Evolutionary conservation across 2,888 invertebrate genomes (phyloP).

Genomic region (Apotomis betuletana): DNA sequence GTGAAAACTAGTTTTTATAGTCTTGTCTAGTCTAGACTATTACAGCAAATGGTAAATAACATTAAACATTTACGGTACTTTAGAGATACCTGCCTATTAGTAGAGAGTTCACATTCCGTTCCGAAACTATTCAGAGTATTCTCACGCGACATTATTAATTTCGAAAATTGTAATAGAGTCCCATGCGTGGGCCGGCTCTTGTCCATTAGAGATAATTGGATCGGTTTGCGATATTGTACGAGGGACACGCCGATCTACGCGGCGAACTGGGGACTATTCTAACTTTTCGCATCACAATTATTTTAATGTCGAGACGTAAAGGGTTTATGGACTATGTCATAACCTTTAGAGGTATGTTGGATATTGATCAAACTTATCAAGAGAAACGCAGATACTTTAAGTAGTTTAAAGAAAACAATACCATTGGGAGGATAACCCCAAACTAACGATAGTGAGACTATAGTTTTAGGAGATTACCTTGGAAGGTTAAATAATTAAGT

Average conservation of each 20-base stretch:
- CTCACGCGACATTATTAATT: slow-evolving; percentile 31
- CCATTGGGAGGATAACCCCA: too few relatives aligned
- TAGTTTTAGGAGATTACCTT: too few relatives aligned
- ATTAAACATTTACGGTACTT: too few relatives aligned
- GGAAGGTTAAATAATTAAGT: too few relatives aligned
- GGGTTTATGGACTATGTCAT: too few relatives aligned
- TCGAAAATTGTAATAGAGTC: slow-evolving; percentile 35
- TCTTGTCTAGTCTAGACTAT: not conserved
- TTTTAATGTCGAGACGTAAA: not conserved
- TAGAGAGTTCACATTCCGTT: not conserved
- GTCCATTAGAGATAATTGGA: slow-evolving; percentile 79
- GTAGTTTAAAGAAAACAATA: too few relatives aligned
- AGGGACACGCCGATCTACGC: slow-evolving; percentile 42
- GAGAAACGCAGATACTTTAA: too few relatives aligned
- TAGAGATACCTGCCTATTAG: not conserved
- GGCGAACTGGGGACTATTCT: slow-evolving; percentile 30
- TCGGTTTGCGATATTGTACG: slow-evolving; percentile 54
- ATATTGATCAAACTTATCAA: too few relatives aligned
- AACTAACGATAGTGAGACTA: too few relatives aligned
- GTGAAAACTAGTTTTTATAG: not conserved
- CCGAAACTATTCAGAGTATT: not conserved
- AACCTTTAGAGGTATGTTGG: too few relatives aligned
- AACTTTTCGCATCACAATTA: not conserved
- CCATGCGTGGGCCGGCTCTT: slow-evolving; percentile 41
- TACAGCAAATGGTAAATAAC: not conserved